Evolutionary conservation across 2,113 vertebrate species (phyloP).

Genomic region (rabbit (Oryctolagus cuniculus)): DNA sequence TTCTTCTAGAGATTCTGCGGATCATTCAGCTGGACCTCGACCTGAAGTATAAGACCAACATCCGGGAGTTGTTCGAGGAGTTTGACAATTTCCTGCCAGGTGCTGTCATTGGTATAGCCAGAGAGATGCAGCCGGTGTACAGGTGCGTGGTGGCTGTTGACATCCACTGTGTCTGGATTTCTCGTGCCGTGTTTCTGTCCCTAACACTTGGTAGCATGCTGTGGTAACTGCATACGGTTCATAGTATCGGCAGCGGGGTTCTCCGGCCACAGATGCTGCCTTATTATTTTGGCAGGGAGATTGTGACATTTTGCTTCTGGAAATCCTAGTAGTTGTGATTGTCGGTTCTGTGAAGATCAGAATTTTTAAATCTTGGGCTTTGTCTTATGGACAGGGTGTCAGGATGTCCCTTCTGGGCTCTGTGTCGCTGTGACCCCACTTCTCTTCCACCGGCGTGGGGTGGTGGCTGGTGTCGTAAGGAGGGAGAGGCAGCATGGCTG

Average conservation of each 20-base stretch:
- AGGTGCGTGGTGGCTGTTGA: slow-evolving; percentile 87
- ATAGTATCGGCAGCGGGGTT: neutral
- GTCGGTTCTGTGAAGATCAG: slow-evolving; percentile 21
- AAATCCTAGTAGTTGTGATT: neutral
- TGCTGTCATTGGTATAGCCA: slow-evolving; percentile 94
- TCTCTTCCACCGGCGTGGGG: neutral
- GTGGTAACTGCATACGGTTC: no score
- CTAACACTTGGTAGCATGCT: neutral
- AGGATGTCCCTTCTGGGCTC: neutral
- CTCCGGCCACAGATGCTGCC: neutral
- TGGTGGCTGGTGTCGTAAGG: neutral
- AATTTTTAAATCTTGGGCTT: neutral
- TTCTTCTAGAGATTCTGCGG: slow-evolving; percentile 90
- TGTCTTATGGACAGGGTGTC: neutral
- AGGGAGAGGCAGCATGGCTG: neutral
- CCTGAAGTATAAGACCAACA: slow-evolving; percentile 95
- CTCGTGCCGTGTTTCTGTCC: neutral
- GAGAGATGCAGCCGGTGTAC: slow-evolving; percentile 99
- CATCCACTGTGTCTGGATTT: no score
- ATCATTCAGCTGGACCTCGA: slow-evolving; percentile 97
- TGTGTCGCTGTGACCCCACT: neutral
- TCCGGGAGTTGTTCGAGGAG: slow-evolving; percentile 96
- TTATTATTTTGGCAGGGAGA: neutral
- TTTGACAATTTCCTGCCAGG: slow-evolving; percentile 92
- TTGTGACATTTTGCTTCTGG: neutral